Evolutionary conservation across 2,797 vertebrate species (phyloP).

Genomic region (Leuciscus waleckii): DNA sequence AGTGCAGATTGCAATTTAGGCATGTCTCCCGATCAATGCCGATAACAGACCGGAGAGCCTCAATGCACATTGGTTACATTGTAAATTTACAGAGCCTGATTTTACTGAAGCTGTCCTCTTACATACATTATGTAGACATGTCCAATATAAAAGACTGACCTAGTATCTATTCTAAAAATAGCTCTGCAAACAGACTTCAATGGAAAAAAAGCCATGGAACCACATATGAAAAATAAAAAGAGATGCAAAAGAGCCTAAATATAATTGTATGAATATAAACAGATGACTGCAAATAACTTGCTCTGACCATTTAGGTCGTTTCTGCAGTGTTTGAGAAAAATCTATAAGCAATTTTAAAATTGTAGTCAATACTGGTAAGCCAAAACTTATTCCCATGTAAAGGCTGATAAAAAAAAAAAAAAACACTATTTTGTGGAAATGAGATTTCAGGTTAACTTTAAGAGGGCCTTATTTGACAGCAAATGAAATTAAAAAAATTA

Average conservation of each 20-base stretch:
- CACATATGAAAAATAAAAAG: constrained; percentile 17
- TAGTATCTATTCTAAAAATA: neutral
- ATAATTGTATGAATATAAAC: neutral
- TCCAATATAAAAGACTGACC: neutral
- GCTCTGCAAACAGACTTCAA: neutral
- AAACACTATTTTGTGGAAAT: neutral
- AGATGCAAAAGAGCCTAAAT: neutral
- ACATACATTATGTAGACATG: neutral
- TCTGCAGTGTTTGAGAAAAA: neutral
- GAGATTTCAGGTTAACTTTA: neutral
- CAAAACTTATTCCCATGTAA: neutral
- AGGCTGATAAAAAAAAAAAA: no score
- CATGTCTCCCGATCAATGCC: neutral
- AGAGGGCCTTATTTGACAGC: neutral
- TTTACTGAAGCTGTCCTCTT: neutral
- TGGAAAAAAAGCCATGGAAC: neutral
- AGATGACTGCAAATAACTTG: neutral
- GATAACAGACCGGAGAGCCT: neutral
- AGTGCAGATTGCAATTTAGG: neutral
- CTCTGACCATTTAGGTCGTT: neutral
- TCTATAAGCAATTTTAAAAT: neutral
- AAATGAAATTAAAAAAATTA: neutral
- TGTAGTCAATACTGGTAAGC: neutral
- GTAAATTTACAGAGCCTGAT: constrained; percentile 17
- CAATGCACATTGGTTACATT: neutral